Conservation (phyloP, 2,113 vertebrate species). For the Ptychochromis oligacanthus region DNA sequence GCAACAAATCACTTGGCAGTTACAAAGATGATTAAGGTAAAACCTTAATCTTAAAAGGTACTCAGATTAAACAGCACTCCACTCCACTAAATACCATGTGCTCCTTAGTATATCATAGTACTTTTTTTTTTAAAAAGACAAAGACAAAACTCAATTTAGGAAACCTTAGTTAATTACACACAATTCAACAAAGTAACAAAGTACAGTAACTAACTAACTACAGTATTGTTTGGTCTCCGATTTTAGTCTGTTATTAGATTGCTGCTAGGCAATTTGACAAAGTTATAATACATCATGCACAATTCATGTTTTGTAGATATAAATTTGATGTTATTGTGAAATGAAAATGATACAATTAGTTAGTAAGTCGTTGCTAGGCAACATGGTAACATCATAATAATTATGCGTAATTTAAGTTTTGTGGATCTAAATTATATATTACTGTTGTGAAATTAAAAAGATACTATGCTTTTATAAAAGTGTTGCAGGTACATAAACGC, state of each 20-base stretch:
- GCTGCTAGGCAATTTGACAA: neutral
- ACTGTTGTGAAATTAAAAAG: too few relatives aligned
- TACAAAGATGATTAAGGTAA: neutral
- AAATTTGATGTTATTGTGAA: too few relatives aligned
- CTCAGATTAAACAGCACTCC: neutral
- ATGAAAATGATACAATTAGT: too few relatives aligned
- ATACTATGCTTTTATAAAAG: too few relatives aligned
- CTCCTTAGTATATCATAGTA: neutral
- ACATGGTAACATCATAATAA: too few relatives aligned
- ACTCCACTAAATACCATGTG: neutral
- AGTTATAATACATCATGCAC: neutral
- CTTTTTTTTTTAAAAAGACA: neutral
- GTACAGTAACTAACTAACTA: too few relatives aligned
- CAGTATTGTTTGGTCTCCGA: neutral
- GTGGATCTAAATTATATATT: too few relatives aligned
- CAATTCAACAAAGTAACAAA: neutral
- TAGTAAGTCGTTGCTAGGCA: too few relatives aligned
- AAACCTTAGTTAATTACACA: neutral
- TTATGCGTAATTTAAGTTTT: too few relatives aligned
- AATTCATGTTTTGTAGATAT: too few relatives aligned
- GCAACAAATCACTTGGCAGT: neutral
- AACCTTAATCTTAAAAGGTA: neutral
- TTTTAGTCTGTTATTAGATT: neutral
- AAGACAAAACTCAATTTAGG: neutral
- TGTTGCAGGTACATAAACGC: too few relatives aligned